These are phyloP conservation scores for Girardia tigrina DNA, from an alignment of 2,888 invertebrate genomes.

Conservation along the genomic window DNA sequence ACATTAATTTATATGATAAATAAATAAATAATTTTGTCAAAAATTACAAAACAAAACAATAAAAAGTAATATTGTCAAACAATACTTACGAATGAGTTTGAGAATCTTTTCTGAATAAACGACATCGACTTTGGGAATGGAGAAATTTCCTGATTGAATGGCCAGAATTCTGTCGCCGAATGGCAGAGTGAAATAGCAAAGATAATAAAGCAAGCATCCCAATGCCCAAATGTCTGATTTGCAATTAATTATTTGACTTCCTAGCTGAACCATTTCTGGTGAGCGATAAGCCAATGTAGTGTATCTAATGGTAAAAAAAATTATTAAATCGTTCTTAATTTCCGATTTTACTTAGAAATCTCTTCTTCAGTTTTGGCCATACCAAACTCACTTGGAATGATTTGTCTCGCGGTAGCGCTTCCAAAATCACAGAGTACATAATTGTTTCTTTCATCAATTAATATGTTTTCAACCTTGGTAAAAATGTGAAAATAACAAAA, in stretches of 20 bases:
- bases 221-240: slow-evolving; percentile 79
- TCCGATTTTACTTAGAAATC: slow-evolving; percentile 56
- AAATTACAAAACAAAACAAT: too few species aligned
- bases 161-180: slow-evolving; percentile 82
- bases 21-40: too few species aligned
- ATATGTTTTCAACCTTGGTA: slow-evolving; percentile 67
- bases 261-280: slow-evolving; percentile 84
- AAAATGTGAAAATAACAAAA: background rate
- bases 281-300: slow-evolving; percentile 75
- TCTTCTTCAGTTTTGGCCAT: slow-evolving; percentile 62
- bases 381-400: slow-evolving; percentile 45
- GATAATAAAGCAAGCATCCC: slow-evolving; percentile 67
- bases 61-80: too few species aligned
- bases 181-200: slow-evolving; percentile 73
- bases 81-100: slow-evolving; percentile 62
- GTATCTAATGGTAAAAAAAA: slow-evolving; percentile 53
- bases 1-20: too few species aligned
- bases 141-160: slow-evolving; percentile 73
- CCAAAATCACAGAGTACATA: slow-evolving; percentile 78
- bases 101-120: slow-evolving; percentile 62
- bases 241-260: slow-evolving; percentile 66
- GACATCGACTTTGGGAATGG: slow-evolving; percentile 64
- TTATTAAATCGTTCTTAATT: slow-evolving; percentile 35
- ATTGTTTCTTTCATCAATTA: slow-evolving; percentile 64
- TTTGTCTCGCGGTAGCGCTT: slow-evolving; percentile 66